Base-by-base conservation (phyloP, 2,797 vertebrate species). In the Sebastes steindachneri region DNA sequence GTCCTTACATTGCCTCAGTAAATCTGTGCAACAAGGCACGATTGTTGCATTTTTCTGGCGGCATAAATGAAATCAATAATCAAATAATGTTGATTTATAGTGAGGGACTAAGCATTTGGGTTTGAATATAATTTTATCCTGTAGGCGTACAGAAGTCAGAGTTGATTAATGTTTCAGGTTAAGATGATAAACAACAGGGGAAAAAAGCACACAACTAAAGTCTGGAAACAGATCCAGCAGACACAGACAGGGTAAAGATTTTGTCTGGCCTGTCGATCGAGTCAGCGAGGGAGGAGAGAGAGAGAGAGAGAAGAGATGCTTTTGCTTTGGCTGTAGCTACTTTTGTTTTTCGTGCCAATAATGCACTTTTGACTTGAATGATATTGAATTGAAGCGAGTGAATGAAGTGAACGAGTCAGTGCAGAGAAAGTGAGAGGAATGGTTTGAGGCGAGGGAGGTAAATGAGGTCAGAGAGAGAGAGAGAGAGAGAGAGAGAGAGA, bases 361-460 rank as follows among this genome's bases (percentile, higher is more conserved):
- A 74, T 37, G n/a, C 11, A 67, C 23, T 65, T 75, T 80, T 83
- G 71, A 71, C 78, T 45, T 69, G n/a, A 68, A 73, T 75, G 37
- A 77, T 17, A 77, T 23, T 69, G 12, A 83, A 75, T 5, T 57
- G 9, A 79, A 63, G n/a, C 6, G 26, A 75, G 15, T 66, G 31
- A 77, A 73, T 48, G 9, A 86, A 77, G n/a, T 28, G 51, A 73
- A 53, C 0, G 19, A 60, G 29, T 15, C 26, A 21, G 28, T 19
- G 33, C 8, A n/a, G 45, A 28, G 35, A 53, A 76, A 76, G 37
- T 57, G 65, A 66, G 37, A 48, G 41, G 75, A 63, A 78, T 45
- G 72, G 68, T 69, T 76, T 48, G 11, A 81, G 57, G 74, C 12
- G 3, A 73, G 5, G 4, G 53, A 77, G 57, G 62, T 59, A 35